Evolutionary conservation across 1,140 invertebrate genomes (phyloP).

Genomic region (Anoplolepis gracilipes): DNA sequence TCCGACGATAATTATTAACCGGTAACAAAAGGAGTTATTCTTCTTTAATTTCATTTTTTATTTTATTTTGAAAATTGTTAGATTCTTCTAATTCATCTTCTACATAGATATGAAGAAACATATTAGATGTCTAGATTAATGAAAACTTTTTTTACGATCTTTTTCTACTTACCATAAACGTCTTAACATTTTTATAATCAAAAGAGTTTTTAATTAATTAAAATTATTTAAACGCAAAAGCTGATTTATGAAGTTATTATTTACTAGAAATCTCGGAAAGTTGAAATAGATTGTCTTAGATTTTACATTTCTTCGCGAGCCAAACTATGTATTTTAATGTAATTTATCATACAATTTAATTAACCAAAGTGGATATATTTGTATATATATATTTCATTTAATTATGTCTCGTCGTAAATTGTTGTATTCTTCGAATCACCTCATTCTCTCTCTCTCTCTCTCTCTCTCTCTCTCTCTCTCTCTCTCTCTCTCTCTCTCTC

Average conservation of each 20-base stretch:
- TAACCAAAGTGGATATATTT: neutral
- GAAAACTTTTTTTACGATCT: too few species aligned
- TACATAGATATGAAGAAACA: too few species aligned
- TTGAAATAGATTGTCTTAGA: slow-evolving; percentile 4
- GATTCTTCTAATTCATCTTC: too few species aligned
- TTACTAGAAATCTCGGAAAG: neutral
- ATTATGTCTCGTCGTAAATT: slow-evolving; percentile 33
- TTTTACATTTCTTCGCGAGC: neutral
- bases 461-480: too few species aligned
- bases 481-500: too few species aligned
- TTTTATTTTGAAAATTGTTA: too few species aligned
- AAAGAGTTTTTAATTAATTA: neutral
- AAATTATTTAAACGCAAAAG: neutral
- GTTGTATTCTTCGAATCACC: slow-evolving; percentile 26
- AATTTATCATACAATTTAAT: slow-evolving; percentile 35
- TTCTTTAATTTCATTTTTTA: too few species aligned
- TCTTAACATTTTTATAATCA: neutral
- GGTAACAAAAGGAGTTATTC: too few species aligned
- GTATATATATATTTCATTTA: neutral
- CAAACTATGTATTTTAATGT: too few species aligned
- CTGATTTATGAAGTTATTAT: neutral
- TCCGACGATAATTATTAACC: too few species aligned
- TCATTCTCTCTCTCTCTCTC: slow-evolving; percentile 32
- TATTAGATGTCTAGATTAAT: too few species aligned
- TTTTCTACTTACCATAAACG: too few species aligned